phyloP scores from a whole-genome alignment of 1,140 invertebrate genomes.

The Drosophila tsacasi region DNA sequence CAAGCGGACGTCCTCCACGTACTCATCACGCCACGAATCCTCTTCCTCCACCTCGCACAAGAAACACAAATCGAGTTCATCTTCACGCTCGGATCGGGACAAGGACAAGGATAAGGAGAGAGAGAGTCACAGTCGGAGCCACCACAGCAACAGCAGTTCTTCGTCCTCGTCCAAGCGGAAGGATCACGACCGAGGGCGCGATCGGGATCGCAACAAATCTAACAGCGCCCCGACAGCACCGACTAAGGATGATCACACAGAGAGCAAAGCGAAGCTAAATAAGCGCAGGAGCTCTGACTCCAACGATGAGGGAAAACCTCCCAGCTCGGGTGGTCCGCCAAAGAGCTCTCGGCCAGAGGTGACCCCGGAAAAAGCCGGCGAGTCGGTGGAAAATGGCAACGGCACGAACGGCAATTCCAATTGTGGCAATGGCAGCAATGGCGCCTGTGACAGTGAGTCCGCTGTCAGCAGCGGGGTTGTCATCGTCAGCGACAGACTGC shows the following conservation, averaged over 20 bases:
- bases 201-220: slow-evolving; percentile 63
- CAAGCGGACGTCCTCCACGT: slow-evolving; percentile 45
- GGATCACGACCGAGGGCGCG: slow-evolving; percentile 48
- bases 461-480: slow-evolving; percentile 46
- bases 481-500: slow-evolving; percentile 67
- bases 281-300: slow-evolving; percentile 74
- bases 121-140: slow-evolving; percentile 53
- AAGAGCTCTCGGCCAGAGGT: slow-evolving; percentile 21
- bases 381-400: slow-evolving; percentile 46
- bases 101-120: slow-evolving; percentile 32
- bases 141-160: slow-evolving; percentile 58
- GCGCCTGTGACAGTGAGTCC: slow-evolving; percentile 14
- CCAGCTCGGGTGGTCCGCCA: slow-evolving; percentile 10
- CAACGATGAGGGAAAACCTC: slow-evolving; percentile 75
- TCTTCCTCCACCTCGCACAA: slow-evolving; percentile 54
- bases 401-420: slow-evolving; percentile 46
- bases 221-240: slow-evolving; percentile 21
- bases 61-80: slow-evolving; percentile 70
- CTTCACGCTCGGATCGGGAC: slow-evolving; percentile 59
- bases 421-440: slow-evolving; percentile 46
- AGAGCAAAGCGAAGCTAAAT: slow-evolving; percentile 59
- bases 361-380: slow-evolving; percentile 12
- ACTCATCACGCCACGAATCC: slow-evolving; percentile 57
- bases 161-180: slow-evolving; percentile 54
- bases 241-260: slow-evolving; percentile 67